Evolutionary conservation across 2,113 vertebrate genomes (phyloP).

Genomic region (Seriola quinqueradiata): DNA sequence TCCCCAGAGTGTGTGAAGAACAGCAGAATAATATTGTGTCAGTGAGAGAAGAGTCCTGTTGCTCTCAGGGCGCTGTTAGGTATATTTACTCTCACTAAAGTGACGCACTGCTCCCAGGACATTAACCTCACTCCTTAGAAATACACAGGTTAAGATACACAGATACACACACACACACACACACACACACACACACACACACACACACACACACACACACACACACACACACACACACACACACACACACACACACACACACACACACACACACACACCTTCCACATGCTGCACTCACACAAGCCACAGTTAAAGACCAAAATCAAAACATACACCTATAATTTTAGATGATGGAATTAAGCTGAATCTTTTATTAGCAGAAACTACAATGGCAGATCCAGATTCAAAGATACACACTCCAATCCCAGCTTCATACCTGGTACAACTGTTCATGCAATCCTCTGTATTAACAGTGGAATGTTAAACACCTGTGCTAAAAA

Average conservation of each 20-base stretch:
- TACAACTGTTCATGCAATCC: too few relatives aligned
- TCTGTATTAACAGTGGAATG: too few relatives aligned
- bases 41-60: conserved; percentile 59
- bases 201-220: too few relatives aligned
- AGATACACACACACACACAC: not conserved
- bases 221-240: too few relatives aligned
- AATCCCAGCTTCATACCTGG: too few relatives aligned
- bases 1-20: conserved; percentile 71
- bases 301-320: not conserved
- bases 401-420: not conserved
- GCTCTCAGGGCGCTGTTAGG: conserved; percentile 69
- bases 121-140: conserved; percentile 51
- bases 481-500: too few relatives aligned
- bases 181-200: too few relatives aligned
- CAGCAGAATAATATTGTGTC: conserved; percentile 83
- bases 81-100: conserved; percentile 81
- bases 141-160: conserved; percentile 12
- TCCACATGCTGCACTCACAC: not conserved
- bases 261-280: not conserved
- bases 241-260: too few relatives aligned
- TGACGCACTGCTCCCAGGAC: conserved; percentile 68
- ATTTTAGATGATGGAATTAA: not conserved
- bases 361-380: not conserved
- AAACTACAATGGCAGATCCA: not conserved
- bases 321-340: not conserved